A percentile compares a stretch with the other conserved stretches of the same genome.
Conservation (phyloP, 2,888 invertebrate species). For the Lumbricus terrestris region DNA sequence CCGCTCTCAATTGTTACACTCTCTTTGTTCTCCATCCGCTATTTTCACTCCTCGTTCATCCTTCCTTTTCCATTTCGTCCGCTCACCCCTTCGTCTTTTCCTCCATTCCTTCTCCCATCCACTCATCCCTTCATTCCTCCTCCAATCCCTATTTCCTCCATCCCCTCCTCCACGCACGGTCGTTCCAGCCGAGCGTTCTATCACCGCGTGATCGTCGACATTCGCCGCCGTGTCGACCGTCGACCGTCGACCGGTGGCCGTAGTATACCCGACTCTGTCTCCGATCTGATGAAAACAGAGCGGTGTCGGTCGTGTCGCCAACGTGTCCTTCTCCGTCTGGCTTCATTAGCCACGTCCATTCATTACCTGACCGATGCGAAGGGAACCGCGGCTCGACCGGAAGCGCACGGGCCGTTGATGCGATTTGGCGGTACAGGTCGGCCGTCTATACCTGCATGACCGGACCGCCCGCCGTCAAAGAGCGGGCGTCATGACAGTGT, state of each 20-base stretch:
- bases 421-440: not conserved
- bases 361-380: not conserved
- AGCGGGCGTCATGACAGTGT: no score
- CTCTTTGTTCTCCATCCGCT: not conserved
- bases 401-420: not conserved
- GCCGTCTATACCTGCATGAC: not conserved
- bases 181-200: not conserved
- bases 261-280: not conserved
- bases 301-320: not conserved
- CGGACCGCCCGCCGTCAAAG: not conserved
- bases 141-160: not conserved
- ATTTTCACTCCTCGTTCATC: not conserved
- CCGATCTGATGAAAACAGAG: slow-evolving; percentile 3
- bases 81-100: not conserved
- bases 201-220: not conserved
- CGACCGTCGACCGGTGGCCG: not conserved
- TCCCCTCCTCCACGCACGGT: not conserved
- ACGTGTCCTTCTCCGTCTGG: not conserved
- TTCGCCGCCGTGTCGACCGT: not conserved
- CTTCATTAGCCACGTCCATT: not conserved
- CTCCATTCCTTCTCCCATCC: not conserved
- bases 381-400: not conserved
- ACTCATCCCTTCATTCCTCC: not conserved
- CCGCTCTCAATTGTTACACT: no score
- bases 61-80: not conserved